Conservation (phyloP, 2,113 vertebrate species). For the Urocolius indicus region DNA sequence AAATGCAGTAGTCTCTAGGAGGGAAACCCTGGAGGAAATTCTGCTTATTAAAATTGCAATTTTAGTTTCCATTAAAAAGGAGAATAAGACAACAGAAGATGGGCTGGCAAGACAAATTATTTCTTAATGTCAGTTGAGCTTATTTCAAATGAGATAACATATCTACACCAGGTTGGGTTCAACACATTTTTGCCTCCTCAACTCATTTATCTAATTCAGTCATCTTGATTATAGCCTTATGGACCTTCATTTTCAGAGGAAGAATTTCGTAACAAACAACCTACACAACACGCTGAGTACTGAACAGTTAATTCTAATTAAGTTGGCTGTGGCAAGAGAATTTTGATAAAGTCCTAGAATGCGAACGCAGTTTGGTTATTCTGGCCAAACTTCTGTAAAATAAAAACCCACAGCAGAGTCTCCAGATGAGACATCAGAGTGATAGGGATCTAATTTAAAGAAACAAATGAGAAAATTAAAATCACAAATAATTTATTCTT, state of each 20-base stretch:
- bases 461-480: constrained; percentile 83
- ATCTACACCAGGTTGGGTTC: constrained; percentile 81
- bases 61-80: constrained; percentile 88
- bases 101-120: constrained; percentile 86
- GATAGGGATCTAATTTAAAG: constrained; percentile 80
- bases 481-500: constrained; percentile 93
- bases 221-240: constrained; percentile 83
- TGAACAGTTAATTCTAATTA: constrained; percentile 88
- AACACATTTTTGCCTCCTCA: constrained; percentile 79
- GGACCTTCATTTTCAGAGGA: constrained; percentile 81
- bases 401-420: constrained; percentile 70
- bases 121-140: constrained; percentile 88
- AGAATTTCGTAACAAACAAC: constrained; percentile 81
- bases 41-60: constrained; percentile 89
- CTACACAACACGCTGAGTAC: constrained; percentile 85
- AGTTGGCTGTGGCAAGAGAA: constrained; percentile 82
- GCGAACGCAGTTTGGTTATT: constrained; percentile 71
- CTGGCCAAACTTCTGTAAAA: constrained; percentile 70
- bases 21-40: constrained; percentile 85
- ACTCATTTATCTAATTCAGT: constrained; percentile 89
- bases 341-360: constrained; percentile 82
- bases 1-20: constrained; percentile 83
- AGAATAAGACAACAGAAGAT: constrained; percentile 86
- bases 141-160: constrained; percentile 84
- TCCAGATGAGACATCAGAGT: constrained; percentile 75